Evolutionary conservation across 2,797 vertebrate genomes (phyloP).

Genomic region (Sebastes nivosus): DNA sequence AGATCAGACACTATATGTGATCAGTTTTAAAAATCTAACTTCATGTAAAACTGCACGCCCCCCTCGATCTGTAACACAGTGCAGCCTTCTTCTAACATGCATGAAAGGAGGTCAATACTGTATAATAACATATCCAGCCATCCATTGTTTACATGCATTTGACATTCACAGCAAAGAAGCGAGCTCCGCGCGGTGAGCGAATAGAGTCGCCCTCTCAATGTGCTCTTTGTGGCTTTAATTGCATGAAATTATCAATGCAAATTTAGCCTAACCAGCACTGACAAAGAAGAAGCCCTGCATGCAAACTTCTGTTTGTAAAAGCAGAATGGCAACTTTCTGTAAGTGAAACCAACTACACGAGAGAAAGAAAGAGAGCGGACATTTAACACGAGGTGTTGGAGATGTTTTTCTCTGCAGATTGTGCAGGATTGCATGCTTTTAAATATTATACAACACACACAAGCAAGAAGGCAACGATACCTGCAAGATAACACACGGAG

Average conservation of each 20-base stretch:
- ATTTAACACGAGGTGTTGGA: constrained; percentile 22
- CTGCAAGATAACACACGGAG: constrained; percentile 37
- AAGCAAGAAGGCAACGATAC: constrained; percentile 18
- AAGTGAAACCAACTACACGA: constrained; percentile 23
- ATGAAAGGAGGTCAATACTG: neutral
- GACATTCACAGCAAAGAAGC: constrained; percentile 2
- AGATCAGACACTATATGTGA: neutral
- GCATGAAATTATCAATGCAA: constrained; percentile 40
- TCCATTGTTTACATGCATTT: constrained; percentile 2
- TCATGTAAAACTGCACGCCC: neutral
- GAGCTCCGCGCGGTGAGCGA: neutral
- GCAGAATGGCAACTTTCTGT: constrained; percentile 48
- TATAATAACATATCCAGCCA: neutral
- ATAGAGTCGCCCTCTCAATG: neutral
- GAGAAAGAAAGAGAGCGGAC: neutral
- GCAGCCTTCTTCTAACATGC: neutral
- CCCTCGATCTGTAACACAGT: neutral
- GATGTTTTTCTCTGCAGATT: neutral
- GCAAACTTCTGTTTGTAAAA: constrained; percentile 48
- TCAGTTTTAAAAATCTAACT: neutral
- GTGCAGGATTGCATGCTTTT: constrained; percentile 30
- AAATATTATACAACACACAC: neutral
- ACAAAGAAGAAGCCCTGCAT: constrained; percentile 23
- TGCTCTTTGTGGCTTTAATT: constrained; percentile 39
- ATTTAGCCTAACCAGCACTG: neutral